Evolutionary conservation across 2,888 invertebrate genomes (phyloP).

Genomic region (Tipula unca): DNA sequence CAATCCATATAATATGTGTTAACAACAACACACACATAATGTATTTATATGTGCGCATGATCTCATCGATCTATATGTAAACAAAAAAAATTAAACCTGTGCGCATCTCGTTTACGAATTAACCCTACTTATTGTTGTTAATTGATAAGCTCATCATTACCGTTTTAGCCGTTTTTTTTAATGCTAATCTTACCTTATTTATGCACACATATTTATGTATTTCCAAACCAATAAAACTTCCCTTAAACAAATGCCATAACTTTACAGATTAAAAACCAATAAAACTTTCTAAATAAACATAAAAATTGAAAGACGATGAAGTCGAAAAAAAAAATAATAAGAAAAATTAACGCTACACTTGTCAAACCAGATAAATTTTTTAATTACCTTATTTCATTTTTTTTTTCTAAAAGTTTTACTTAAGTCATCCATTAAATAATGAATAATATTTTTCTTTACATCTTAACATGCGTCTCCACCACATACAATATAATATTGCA

Average conservation of each 20-base stretch:
- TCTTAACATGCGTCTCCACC: background rate
- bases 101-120: background rate
- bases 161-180: background rate
- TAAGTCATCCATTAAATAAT: background rate
- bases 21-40: background rate
- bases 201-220: too few species aligned
- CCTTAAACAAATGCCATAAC: constrained; percentile 3
- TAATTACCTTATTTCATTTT: background rate
- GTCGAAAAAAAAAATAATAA: background rate
- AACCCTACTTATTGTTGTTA: background rate
- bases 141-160: background rate
- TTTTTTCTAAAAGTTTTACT: background rate
- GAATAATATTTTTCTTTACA: background rate
- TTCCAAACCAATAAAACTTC: background rate
- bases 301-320: constrained; percentile 1
- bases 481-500: background rate
- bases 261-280: background rate
- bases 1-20: background rate
- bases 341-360: background rate
- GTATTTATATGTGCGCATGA: background rate
- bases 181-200: background rate
- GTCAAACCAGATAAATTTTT: background rate
- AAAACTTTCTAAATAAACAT: background rate
- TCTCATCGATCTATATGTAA: background rate
- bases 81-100: background rate